Base-by-base conservation (phyloP, 1,140 invertebrate genomes). In the Drosophila arizonae region DNA sequence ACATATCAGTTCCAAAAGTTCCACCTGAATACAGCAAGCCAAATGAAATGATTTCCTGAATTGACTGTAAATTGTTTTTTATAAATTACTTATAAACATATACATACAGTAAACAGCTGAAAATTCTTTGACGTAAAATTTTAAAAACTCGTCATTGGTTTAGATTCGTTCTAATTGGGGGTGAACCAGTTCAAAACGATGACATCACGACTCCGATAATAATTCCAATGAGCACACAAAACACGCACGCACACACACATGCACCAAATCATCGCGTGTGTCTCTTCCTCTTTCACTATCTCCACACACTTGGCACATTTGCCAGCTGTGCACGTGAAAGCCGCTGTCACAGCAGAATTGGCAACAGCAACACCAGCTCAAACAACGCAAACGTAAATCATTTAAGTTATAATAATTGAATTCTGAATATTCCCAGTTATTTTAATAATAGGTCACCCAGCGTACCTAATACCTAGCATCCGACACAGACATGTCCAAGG, bases 401-500 rank as follows among this genome's bases (percentile, higher is more conserved):
- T 28, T 9, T 13, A 51, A n/a, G n/a, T 64, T 56, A 51, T 51
- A 30, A 17, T 15, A 15, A 4, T 54, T 33, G 24, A 26, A 24
- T 41, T 60, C 51, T 43, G 17, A 24, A 26, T 51, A 17, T 39
- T 41, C 17, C 45, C n/a, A 10, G 13, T 62, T 36, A 3, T 17
- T 52, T 52, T 1, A 15, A 28, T 33, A 41, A 28, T 30, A 66
- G 43, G 46, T 48, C 21, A 24, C 46, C 21, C 36, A 11, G 2
- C 11, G 36, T 9, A 39, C 10, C 36, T 10, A 39, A 4, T 17
- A 17, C 30, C 30, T 36, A 36, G n/a, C 9, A 10, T 11, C 17
- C 57, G 3, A 6, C 33, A 50, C 33, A 33, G 52, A 63, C 17
- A 92, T 92, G 91, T 91, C 90, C 17, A 95, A 95, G 89, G 94